These are phyloP conservation scores for Cepaea hortensis DNA, from an alignment of 2,888 invertebrate genomes.

Conservation along the genomic window DNA sequence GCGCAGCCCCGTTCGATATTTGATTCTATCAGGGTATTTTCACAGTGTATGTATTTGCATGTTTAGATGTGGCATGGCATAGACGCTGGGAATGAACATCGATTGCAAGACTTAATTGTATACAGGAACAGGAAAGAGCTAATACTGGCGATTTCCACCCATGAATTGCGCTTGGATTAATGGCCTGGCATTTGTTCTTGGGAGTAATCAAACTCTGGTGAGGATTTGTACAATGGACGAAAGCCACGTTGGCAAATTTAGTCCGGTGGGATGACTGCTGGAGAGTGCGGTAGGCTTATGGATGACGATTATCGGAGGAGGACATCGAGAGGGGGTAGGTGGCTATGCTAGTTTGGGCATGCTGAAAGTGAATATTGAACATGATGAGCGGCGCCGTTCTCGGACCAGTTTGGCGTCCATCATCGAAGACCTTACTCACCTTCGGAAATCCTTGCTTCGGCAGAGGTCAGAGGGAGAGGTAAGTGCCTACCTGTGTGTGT, in stretches of 20 bases:
- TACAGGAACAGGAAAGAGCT: too few species aligned
- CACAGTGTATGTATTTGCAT: too few species aligned
- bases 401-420: slow-evolving; percentile 68
- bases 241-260: background rate
- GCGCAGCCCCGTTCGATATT: too few species aligned
- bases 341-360: slow-evolving; percentile 40
- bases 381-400: slow-evolving; percentile 55
- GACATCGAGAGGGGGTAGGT: slow-evolving; percentile 30
- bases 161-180: too few species aligned
- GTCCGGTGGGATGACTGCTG: slow-evolving; percentile 2
- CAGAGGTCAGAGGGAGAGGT: slow-evolving; percentile 60
- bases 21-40: too few species aligned
- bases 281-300: slow-evolving; percentile 24
- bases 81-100: too few species aligned
- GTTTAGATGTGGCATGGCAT: too few species aligned
- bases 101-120: too few species aligned
- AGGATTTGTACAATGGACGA: background rate
- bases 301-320: slow-evolving; percentile 44
- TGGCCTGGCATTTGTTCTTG: background rate
- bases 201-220: background rate
- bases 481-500: slow-evolving; percentile 43
- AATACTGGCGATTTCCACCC: too few species aligned
- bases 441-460: slow-evolving; percentile 63
- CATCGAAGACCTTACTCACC: slow-evolving; percentile 66
- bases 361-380: slow-evolving; percentile 32